Conservation (phyloP, 2,113 vertebrate genomes). For the Atrichornis clamosus region DNA sequence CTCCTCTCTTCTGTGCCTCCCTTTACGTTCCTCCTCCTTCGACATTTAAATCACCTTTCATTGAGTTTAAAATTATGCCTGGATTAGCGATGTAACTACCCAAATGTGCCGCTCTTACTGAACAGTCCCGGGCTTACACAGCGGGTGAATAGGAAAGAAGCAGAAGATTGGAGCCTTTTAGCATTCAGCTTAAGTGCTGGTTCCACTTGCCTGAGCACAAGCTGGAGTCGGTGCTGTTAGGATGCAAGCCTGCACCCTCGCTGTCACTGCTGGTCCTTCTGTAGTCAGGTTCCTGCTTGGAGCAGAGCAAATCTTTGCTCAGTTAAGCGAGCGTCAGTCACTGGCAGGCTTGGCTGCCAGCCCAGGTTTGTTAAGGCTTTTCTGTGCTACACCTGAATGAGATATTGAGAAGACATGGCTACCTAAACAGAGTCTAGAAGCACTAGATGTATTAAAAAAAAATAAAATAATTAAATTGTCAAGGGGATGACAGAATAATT, state of each 20-base stretch:
- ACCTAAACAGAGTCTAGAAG: conserved; percentile 51
- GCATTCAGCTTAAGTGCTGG: conserved; percentile 58
- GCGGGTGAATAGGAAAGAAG: conserved; percentile 51
- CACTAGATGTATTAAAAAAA: neutral
- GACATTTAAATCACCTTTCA: neutral
- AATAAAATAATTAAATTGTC: conserved; percentile 46
- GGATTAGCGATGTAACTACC: conserved; percentile 34
- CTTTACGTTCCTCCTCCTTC: neutral
- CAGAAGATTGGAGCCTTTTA: conserved; percentile 62
- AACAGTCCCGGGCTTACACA: conserved; percentile 38
- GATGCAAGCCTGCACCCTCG: conserved; percentile 61
- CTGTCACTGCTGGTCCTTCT: conserved; percentile 66
- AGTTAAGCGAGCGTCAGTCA: conserved; percentile 75
- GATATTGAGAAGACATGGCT: conserved; percentile 70
- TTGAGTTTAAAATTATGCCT: conserved; percentile 22
- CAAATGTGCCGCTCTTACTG: conserved; percentile 51
- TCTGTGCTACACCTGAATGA: conserved; percentile 72
- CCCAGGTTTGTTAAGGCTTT: conserved; percentile 65
- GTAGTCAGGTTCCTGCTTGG: conserved; percentile 62
- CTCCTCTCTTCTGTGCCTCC: neutral
- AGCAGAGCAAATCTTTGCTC: conserved; percentile 77
- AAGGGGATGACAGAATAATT: conserved; percentile 69
- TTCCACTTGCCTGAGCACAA: conserved; percentile 73
- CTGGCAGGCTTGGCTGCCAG: conserved; percentile 65
- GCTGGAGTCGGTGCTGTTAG: conserved; percentile 63